These are phyloP conservation scores for Strix uralensis DNA, from an alignment of 2,113 vertebrate species.

Conservation along the genomic window DNA sequence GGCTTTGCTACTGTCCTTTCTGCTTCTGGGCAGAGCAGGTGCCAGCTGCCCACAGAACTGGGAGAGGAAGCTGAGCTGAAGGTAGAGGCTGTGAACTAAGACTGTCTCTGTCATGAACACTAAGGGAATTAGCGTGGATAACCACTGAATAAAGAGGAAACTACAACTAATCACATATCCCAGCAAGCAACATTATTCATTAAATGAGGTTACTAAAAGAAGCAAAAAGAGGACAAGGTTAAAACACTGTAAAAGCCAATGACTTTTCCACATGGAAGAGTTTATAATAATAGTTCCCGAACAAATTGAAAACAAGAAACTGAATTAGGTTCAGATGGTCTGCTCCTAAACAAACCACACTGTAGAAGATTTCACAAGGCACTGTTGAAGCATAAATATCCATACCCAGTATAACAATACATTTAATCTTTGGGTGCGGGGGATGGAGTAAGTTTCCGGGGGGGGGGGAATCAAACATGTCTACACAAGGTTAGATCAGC, in stretches of 20 bases:
- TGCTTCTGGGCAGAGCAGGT: neutral
- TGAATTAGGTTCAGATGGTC: conserved; percentile 2
- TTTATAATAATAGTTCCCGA: neutral
- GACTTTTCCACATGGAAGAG: neutral
- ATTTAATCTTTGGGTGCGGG: neutral
- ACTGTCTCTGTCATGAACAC: neutral
- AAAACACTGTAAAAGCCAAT: neutral
- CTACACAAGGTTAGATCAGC: neutral
- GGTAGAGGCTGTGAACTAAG: neutral
- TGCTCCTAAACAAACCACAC: neutral
- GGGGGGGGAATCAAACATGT: neutral
- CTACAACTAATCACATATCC: neutral
- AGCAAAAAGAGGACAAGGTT: neutral
- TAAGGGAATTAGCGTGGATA: neutral
- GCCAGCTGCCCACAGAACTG: neutral
- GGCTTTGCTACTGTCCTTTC: neutral
- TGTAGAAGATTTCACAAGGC: conserved; percentile 3
- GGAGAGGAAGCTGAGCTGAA: neutral
- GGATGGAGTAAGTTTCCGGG: neutral
- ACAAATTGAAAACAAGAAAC: conserved; percentile 17
- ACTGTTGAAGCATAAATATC: neutral
- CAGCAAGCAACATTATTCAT: neutral
- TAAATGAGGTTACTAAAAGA: neutral
- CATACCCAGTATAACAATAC: neutral
- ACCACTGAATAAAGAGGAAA: neutral